These are phyloP conservation scores for Busarellus nigricollis DNA, from an alignment of 2,797 vertebrate species.

Conservation along the genomic window DNA sequence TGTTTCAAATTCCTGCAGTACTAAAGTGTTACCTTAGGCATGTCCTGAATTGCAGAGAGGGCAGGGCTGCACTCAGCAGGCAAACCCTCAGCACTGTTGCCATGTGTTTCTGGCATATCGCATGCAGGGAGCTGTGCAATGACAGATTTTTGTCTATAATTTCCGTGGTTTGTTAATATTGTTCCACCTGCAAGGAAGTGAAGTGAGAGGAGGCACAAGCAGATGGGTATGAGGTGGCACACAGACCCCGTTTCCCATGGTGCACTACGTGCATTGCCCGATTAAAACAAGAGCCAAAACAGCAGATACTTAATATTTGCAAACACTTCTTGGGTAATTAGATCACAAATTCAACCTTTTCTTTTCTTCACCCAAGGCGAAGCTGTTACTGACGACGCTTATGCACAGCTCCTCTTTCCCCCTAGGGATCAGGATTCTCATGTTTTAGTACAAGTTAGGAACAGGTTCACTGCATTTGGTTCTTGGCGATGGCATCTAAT, in stretches of 20 bases:
- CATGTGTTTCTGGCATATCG: not conserved
- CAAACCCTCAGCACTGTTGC: not conserved
- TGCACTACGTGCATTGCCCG: rapidly evolving
- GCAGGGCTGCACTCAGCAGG: not conserved
- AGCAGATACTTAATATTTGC: not conserved
- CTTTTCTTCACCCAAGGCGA: not conserved
- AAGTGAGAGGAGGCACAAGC: not conserved
- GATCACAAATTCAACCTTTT: not conserved
- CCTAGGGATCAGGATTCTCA: not conserved
- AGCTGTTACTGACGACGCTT: not conserved
- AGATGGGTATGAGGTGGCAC: not conserved
- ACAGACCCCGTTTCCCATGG: not conserved
- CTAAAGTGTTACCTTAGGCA: not conserved
- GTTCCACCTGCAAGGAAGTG: not conserved
- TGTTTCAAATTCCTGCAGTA: not conserved
- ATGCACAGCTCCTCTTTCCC: not conserved
- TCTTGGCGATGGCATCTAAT: not conserved
- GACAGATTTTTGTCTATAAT: not conserved
- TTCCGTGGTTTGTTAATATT: not conserved
- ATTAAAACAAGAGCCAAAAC: not conserved
- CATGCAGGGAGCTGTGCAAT: not conserved
- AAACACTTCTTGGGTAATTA: not conserved
- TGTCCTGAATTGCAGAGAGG: not conserved
- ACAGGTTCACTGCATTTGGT: not conserved
- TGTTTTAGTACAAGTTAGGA: not conserved